Conservation (phyloP, 2,888 invertebrate species). For the Tetheella fluctuosa region DNA sequence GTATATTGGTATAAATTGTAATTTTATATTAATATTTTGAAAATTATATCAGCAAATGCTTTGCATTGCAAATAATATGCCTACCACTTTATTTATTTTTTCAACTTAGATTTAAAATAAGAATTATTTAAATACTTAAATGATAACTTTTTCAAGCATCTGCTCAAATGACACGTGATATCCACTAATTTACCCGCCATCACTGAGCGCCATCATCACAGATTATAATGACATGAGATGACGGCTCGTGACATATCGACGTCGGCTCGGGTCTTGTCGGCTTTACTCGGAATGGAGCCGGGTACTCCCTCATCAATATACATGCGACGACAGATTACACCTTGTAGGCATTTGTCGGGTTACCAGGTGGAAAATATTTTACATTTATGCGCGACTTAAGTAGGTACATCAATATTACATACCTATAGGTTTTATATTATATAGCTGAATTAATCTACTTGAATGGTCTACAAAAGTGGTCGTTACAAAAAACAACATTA, state of each 20-base stretch:
- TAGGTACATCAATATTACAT: background rate
- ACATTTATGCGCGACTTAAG: background rate
- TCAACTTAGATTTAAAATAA: too few relatives aligned
- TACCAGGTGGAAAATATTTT: background rate
- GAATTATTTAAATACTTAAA: too few relatives aligned
- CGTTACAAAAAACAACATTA: too few relatives aligned
- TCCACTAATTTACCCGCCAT: slow-evolving; percentile 4
- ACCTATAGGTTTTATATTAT: background rate
- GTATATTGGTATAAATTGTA: too few relatives aligned
- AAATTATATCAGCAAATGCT: too few relatives aligned
- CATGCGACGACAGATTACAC: background rate
- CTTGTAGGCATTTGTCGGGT: background rate
- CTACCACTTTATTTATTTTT: too few relatives aligned
- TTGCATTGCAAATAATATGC: too few relatives aligned
- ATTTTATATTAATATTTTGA: too few relatives aligned
- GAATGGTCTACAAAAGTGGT: too few relatives aligned
- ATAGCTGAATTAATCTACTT: too few relatives aligned
- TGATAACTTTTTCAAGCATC: too few relatives aligned
- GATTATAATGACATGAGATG: background rate
- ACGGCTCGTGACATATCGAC: background rate
- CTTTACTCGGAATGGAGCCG: background rate
- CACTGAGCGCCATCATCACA: background rate
- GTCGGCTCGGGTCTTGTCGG: background rate
- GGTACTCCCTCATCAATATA: background rate
- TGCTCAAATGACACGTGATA: too few relatives aligned